phyloP scores from a whole-genome alignment of 2,113 vertebrate species.

The Fregata magnificens region DNA sequence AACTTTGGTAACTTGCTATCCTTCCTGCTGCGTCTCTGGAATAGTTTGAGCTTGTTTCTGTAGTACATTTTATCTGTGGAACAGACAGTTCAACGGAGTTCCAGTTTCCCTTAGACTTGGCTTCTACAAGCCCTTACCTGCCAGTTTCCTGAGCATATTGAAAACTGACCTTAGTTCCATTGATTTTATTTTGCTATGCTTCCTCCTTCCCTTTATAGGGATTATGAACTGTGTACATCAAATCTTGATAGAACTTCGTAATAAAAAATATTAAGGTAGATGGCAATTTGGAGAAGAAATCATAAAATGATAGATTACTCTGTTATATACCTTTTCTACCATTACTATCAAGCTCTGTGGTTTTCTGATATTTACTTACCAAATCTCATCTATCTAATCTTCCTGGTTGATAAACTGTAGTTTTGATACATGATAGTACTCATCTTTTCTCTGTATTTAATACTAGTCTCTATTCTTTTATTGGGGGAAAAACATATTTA shows the following conservation, averaged over 20 bases:
- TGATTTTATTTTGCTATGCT: background rate
- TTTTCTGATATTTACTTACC: background rate
- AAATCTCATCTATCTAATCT: background rate
- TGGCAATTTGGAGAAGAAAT: background rate
- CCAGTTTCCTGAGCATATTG: background rate
- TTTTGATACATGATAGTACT: background rate
- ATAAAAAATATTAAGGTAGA: background rate
- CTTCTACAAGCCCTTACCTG: background rate
- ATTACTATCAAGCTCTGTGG: background rate
- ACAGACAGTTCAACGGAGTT: background rate
- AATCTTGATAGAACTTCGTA: background rate
- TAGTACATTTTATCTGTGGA: background rate
- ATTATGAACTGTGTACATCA: background rate
- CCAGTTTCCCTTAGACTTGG: background rate
- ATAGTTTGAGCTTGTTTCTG: background rate
- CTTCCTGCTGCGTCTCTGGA: background rate
- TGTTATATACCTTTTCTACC: background rate
- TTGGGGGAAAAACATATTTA: background rate
- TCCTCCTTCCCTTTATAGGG: background rate
- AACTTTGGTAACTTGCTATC: background rate
- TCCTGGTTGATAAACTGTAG: background rate
- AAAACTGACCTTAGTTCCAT: background rate
- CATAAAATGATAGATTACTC: background rate
- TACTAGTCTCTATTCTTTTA: background rate
- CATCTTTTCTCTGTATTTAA: background rate